A percentile compares a stretch with the other conserved stretches of the same genome.
Conservation (phyloP, 2,888 invertebrate genomes). For the Leptura quadrifasciata region DNA sequence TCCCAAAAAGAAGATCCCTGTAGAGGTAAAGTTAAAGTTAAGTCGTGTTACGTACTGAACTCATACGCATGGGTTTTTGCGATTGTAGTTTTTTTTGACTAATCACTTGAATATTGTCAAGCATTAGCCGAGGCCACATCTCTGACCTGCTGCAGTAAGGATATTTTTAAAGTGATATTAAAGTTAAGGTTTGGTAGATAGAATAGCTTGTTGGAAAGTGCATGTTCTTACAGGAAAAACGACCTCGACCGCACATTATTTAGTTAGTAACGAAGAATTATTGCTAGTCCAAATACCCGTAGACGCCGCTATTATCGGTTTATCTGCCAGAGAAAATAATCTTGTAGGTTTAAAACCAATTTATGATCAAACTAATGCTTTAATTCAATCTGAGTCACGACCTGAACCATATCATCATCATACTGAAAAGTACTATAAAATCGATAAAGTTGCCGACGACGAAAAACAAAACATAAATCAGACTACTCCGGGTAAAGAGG, state of each 20-base stretch:
- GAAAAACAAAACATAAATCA: conserved; percentile 60
- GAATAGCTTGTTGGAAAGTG: conserved; percentile 73
- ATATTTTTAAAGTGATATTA: conserved; percentile 67
- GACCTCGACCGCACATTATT: conserved; percentile 70
- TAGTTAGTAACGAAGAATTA: conserved; percentile 69
- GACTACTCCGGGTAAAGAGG: conserved; percentile 61
- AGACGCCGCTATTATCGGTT: conserved; percentile 43
- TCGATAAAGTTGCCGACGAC: conserved; percentile 45
- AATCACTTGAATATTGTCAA: conserved; percentile 43
- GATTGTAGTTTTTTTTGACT: conserved; percentile 41
- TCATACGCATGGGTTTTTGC: conserved; percentile 70
- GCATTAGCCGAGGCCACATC: conserved; percentile 61
- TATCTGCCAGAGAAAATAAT: conserved; percentile 40
- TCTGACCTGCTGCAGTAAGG: conserved; percentile 69
- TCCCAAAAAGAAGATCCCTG: conserved; percentile 64
- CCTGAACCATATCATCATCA: conserved; percentile 67
- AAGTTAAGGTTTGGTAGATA: conserved; percentile 69
- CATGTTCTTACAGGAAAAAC: conserved; percentile 74
- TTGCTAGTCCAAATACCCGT: conserved; percentile 57
- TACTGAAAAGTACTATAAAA: conserved; percentile 58
- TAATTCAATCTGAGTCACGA: conserved; percentile 70
- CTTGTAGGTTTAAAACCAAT: conserved; percentile 59
- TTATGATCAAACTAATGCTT: conserved; percentile 70
- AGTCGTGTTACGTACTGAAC: conserved; percentile 61
- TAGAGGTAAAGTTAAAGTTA: conserved; percentile 69